Evolutionary conservation across 1,140 invertebrate genomes (phyloP), one percentile per base, ranked within the genome.

Genomic region (Drosophila jambulina): DNA sequence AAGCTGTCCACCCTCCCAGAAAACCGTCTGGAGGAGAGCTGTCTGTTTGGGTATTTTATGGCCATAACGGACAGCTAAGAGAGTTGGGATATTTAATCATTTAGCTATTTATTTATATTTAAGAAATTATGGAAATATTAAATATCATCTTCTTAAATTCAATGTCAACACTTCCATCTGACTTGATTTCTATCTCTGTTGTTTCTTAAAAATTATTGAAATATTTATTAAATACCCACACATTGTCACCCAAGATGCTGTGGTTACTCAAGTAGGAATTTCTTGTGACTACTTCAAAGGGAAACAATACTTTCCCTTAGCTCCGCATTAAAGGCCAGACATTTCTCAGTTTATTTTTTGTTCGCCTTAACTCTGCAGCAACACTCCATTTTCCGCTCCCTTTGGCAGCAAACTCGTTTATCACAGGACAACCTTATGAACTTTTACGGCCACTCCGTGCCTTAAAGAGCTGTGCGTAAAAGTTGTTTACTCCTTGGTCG

Each of bases 351-450:
- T 42, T 56, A n/a, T 32, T 57, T 34, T 54, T 29, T 9, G 12
- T 38, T n/a, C 17, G 9, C 32, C 15, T 54, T 19, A 67, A 62
- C 64, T 49, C 25, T 12, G n/a, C 23, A 6, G 19, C 2, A 34
- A 19, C 62, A 49, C 49, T 58, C 19, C 32, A 15, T 32, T 54
- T 58, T 38, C 48, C 19, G 13, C 17, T 23, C 58, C 43, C 53
- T 43, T 69, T 32, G 46, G 53, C 65, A 62, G 62, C 59, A 65
- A 82, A 77, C 75, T 76, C 75, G 79, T 82, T 78, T 78, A 87
- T 79, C 82, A 75, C 69, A 64, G 38, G 25, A 25, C 63, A 75
- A 40, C 60, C 57, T 85, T 86, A 61, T 71, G 72, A 84, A 63
- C 77, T 81, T 80, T 62, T 53, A 62, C 51, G 34, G 49, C 53